Evolutionary conservation across 2,888 invertebrate species (phyloP).

Genomic region (Hedychridium roseum): DNA sequence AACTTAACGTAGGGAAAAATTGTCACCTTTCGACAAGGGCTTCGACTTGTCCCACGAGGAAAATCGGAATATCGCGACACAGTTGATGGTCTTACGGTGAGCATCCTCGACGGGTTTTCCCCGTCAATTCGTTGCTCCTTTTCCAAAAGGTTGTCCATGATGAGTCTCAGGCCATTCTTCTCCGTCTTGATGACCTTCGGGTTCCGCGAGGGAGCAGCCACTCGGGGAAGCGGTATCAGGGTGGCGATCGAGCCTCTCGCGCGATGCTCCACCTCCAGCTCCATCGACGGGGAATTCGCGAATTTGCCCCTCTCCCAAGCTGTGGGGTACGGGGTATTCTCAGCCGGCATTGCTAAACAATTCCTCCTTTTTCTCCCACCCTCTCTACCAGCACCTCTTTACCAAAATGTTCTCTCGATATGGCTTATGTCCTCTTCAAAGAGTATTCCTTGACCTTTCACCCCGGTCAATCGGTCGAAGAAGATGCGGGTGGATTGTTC

Average conservation of each 20-base stretch:
- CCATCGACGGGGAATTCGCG: not conserved
- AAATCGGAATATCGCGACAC: constrained; percentile 14
- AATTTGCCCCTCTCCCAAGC: not conserved
- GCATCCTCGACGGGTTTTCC: constrained; percentile 17
- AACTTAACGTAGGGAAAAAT: no score
- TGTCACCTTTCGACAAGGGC: constrained; percentile 28
- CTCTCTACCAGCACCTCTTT: no score
- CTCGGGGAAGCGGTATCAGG: constrained; percentile 48
- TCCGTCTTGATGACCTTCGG: constrained; percentile 57
- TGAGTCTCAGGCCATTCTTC: constrained; percentile 53
- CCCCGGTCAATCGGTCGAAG: no score
- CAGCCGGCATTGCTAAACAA: constrained; percentile 31
- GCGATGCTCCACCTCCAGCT: constrained; percentile 2
- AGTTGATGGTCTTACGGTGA: constrained; percentile 7
- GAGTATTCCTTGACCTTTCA: no score
- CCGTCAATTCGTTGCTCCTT: constrained; percentile 40
- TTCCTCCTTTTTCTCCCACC: no score
- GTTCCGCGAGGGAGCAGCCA: constrained; percentile 22
- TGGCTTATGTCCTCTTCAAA: no score
- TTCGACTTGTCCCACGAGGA: constrained; percentile 18
- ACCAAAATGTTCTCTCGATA: no score
- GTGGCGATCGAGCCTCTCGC: constrained; percentile 15
- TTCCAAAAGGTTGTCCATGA: constrained; percentile 43
- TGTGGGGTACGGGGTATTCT: no score
- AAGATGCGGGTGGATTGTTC: no score